phyloP scores from a whole-genome alignment of 1,140 invertebrate species.

The Bathynomus jamesi region DNA sequence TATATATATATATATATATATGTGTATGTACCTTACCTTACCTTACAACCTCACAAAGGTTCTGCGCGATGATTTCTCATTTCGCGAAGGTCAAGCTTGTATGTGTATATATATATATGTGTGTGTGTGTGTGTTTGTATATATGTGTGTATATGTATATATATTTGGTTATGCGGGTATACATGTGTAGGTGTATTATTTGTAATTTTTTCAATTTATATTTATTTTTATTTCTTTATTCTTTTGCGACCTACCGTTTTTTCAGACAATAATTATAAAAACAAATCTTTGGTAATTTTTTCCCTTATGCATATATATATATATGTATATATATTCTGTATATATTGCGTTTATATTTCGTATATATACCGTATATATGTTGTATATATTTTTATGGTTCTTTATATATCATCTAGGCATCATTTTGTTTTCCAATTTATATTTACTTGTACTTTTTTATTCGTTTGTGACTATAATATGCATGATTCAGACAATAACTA shows the following conservation, averaged over 20 bases:
- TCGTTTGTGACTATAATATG: too few relatives aligned
- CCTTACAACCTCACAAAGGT: too few relatives aligned
- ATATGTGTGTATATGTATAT: not conserved
- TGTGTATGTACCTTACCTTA: too few relatives aligned
- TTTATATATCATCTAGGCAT: too few relatives aligned
- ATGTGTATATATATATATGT: constrained; percentile 4
- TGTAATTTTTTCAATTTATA: not conserved
- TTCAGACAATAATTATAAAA: not conserved
- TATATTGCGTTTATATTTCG: too few relatives aligned
- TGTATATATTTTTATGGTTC: too few relatives aligned
- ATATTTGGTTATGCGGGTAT: not conserved
- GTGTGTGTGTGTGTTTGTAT: not conserved
- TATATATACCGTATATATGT: too few relatives aligned
- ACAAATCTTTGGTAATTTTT: not conserved
- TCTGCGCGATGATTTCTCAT: too few relatives aligned
- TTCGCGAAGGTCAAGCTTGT: not conserved
- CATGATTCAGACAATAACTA: too few relatives aligned
- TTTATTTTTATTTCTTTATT: constrained; percentile 1
- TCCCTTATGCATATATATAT: not conserved
- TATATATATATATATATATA: constrained; percentile 1
- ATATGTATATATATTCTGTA: constrained; percentile 5
- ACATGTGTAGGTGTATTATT: not conserved
- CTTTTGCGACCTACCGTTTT: too few relatives aligned
- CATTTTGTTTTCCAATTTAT: too few relatives aligned
- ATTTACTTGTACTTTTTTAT: too few relatives aligned